Percentiles rank a stretch among this genome's conserved stretches.
Conservation (phyloP, 2,888 invertebrate genomes). For the Theretra japonica region DNA sequence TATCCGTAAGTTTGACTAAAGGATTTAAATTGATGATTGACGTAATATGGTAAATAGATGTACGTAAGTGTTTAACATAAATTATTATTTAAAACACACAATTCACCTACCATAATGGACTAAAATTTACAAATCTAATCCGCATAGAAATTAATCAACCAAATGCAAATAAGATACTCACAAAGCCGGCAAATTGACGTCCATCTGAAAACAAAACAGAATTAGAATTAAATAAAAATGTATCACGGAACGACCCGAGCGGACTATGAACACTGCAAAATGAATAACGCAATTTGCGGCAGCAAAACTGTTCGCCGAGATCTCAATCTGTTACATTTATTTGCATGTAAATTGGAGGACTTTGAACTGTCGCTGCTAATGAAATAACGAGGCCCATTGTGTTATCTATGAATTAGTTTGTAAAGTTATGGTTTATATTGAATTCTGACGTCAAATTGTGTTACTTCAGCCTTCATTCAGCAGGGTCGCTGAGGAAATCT, state of each 20-base stretch:
- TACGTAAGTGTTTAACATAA: no score
- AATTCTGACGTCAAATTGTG: constrained; percentile 26
- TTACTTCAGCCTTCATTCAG: constrained; percentile 16
- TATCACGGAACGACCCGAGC: constrained; percentile 47
- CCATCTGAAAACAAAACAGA: constrained; percentile 47
- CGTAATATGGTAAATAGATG: no score
- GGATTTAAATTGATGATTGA: no score
- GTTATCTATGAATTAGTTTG: constrained; percentile 32
- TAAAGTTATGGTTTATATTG: constrained; percentile 28
- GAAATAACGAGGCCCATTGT: constrained; percentile 45
- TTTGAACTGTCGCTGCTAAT: constrained; percentile 53
- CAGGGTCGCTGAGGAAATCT: constrained; percentile 1
- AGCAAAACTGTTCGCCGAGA: constrained; percentile 51
- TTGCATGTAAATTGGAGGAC: constrained; percentile 74
- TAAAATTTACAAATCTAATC: not conserved
- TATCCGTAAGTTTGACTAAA: no score
- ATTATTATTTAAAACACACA: no score
- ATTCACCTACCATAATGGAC: no score
- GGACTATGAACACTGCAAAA: constrained; percentile 62
- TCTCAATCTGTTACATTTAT: constrained; percentile 77
- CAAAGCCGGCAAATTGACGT: constrained; percentile 33
- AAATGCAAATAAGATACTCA: constrained; percentile 35
- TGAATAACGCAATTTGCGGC: constrained; percentile 64
- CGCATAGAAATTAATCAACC: not conserved
- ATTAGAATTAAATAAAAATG: constrained; percentile 36